These are phyloP conservation scores for Phrynocephalus vlangalii DNA, from an alignment of 2,797 vertebrate genomes.

Conservation along the genomic window DNA sequence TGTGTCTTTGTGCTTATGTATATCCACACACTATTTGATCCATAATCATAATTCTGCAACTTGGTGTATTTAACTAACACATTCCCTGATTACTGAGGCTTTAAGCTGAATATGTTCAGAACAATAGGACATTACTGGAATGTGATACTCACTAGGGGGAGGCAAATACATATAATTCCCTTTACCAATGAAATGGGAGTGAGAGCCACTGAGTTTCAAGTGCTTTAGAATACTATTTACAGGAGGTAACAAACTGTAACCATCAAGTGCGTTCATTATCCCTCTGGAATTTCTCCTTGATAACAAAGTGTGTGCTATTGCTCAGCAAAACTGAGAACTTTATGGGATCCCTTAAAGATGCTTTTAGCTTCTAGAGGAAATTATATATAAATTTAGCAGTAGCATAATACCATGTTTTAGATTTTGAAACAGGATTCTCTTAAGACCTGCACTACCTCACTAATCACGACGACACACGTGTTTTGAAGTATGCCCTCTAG, in stretches of 20 bases:
- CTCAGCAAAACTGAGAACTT: conserved; percentile 36
- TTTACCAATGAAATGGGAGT: conserved; percentile 57
- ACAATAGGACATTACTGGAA: conserved; percentile 41
- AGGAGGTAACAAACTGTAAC: conserved; percentile 54
- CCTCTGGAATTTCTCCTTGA: conserved; percentile 29
- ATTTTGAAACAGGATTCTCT: conserved; percentile 37
- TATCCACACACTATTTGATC: not conserved
- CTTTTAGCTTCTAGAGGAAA: conserved; percentile 26
- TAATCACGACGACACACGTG: not conserved
- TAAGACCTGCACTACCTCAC: not conserved
- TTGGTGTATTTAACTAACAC: conserved; percentile 23
- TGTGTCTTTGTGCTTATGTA: not conserved
- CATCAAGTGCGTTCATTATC: conserved; percentile 10
- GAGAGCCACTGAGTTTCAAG: conserved; percentile 47
- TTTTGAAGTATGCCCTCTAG: not conserved
- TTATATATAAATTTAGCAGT: conserved; percentile 20
- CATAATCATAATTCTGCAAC: not conserved
- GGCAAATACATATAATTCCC: conserved; percentile 81
- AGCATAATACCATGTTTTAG: not conserved
- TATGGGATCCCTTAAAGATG: conserved; percentile 32
- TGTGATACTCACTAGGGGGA: conserved; percentile 82
- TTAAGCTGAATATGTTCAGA: conserved; percentile 20
- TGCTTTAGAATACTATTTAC: conserved; percentile 47
- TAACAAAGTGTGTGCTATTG: conserved; percentile 30
- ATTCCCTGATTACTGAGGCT: conserved; percentile 22